These are phyloP conservation scores for Conops quadrifasciatus DNA, from an alignment of 2,888 invertebrate genomes.

Conservation along the genomic window DNA sequence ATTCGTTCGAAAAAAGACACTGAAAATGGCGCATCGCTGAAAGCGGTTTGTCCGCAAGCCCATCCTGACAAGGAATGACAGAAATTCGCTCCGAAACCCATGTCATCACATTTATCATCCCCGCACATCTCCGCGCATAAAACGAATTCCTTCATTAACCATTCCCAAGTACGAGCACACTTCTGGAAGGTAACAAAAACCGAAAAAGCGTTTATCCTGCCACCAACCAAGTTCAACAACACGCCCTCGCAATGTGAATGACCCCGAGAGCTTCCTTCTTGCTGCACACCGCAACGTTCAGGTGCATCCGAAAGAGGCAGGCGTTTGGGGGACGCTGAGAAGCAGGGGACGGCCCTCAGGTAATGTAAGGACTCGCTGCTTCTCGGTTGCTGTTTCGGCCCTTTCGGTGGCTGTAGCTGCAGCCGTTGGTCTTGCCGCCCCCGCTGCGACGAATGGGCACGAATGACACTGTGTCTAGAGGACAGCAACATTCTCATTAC, in stretches of 20 bases:
- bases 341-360: neutral
- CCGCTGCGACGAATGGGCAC: neutral
- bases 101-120: no score
- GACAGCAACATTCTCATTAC: slow-evolving; percentile 12
- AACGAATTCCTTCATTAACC: no score
- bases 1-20: no score
- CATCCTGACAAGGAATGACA: no score
- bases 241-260: slow-evolving; percentile 63
- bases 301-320: neutral
- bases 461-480: slow-evolving; percentile 12
- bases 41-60: no score
- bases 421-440: neutral
- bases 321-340: no score
- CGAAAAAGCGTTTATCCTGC: neutral
- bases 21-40: no score
- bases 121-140: no score
- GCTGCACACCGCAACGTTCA: neutral
- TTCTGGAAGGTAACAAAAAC: slow-evolving; percentile 14
- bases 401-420: neutral
- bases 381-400: neutral
- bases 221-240: slow-evolving; percentile 60
- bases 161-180: neutral
- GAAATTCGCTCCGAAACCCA: no score
- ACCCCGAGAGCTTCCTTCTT: slow-evolving; percentile 59
- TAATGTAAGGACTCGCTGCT: neutral